These are phyloP conservation scores for Eriocheir sinensis DNA, from an alignment of 1,140 invertebrate genomes.

Conservation along the genomic window DNA sequence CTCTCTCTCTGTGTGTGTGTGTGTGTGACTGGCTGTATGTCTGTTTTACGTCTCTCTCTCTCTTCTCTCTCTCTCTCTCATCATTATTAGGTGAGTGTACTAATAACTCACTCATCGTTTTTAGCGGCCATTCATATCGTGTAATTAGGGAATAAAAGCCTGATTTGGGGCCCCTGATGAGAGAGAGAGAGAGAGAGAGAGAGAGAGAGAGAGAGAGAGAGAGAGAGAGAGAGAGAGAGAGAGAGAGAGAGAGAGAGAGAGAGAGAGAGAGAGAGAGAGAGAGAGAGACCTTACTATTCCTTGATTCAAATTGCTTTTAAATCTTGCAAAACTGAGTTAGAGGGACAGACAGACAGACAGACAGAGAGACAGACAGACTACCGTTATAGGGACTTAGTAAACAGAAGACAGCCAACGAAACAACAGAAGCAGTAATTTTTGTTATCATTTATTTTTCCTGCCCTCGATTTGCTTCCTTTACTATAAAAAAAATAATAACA, in stretches of 20 bases:
- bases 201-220: slow-evolving; percentile 31
- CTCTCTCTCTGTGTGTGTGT: neutral
- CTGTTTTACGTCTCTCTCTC: neutral
- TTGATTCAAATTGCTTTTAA: neutral
- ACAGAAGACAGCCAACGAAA: too few species aligned
- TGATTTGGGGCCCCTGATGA: neutral
- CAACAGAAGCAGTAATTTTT: too few species aligned
- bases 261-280: neutral
- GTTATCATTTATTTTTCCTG: too few species aligned
- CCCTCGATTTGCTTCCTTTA: too few species aligned
- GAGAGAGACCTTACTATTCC: neutral
- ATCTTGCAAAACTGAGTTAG: neutral
- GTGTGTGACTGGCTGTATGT: too few species aligned
- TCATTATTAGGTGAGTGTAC: neutral
- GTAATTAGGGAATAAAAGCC: neutral
- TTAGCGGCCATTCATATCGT: neutral
- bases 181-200: neutral
- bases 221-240: slow-evolving; percentile 55
- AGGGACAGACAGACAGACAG: slow-evolving; percentile 50
- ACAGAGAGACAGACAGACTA: slow-evolving; percentile 31
- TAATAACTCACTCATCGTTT: neutral
- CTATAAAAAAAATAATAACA: too few species aligned
- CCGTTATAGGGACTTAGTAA: neutral
- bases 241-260: slow-evolving; percentile 35
- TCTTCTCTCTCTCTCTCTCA: neutral